A percentile compares a stretch with the other conserved stretches of the same genome.
Conservation (phyloP, 2,888 invertebrate genomes). For the Drosophila fulvimacula region DNA sequence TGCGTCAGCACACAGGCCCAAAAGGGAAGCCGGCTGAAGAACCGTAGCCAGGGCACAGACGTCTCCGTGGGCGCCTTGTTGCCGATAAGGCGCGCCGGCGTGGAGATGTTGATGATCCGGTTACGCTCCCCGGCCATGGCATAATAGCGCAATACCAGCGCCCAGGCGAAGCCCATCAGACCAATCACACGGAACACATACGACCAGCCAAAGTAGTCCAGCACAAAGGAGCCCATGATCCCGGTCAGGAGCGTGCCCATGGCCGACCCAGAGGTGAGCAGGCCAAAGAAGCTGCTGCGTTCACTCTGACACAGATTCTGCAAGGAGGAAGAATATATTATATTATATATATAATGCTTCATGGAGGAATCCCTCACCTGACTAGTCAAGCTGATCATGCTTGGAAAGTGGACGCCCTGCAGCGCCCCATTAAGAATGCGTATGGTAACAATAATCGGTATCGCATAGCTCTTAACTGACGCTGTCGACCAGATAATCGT, state of each 20-base stretch:
- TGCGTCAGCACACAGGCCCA: conserved; percentile 90
- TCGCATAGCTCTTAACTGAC: conserved; percentile 83
- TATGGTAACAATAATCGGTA: conserved; percentile 87
- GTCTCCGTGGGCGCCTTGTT: conserved; percentile 79
- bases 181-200: conserved; percentile 88
- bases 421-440: conserved; percentile 88
- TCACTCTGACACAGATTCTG: conserved; percentile 87
- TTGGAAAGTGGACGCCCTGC: conserved; percentile 89
- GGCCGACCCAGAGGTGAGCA: conserved; percentile 88
- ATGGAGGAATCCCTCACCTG: conserved; percentile 74
- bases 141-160: conserved; percentile 86
- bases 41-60: conserved; percentile 87
- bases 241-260: conserved; percentile 89
- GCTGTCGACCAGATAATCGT: conserved; percentile 85
- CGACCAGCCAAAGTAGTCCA: conserved; percentile 89
- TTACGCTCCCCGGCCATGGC: conserved; percentile 84
- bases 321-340: background rate
- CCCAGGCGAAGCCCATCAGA: conserved; percentile 87
- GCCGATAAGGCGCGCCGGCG: conserved; percentile 82
- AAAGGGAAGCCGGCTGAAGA: conserved; percentile 87
- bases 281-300: conserved; percentile 88
- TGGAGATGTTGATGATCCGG: conserved; percentile 84
- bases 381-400: conserved; percentile 89
- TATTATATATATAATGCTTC: background rate
- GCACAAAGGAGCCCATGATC: conserved; percentile 88